Percentiles rank a stretch among this genome's conserved stretches.
phyloP scores from a whole-genome alignment of 2,797 vertebrate species.

The Etheostoma perlongum region DNA sequence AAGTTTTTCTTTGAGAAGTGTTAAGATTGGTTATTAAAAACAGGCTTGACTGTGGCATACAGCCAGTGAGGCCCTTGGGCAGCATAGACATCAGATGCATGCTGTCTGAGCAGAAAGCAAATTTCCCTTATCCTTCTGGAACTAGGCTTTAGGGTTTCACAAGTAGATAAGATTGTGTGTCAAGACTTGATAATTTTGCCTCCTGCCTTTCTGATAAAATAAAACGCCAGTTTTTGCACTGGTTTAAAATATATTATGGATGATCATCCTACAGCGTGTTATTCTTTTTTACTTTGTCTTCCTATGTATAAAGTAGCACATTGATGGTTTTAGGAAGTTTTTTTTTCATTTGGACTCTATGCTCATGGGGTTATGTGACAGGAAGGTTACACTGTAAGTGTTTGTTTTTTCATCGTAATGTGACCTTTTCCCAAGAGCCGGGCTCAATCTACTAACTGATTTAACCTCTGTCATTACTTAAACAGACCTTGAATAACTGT shows the following conservation, averaged over 20 bases:
- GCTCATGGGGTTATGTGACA: constrained; percentile 55
- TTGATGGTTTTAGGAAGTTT: constrained; percentile 16
- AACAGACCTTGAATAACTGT: constrained; percentile 17
- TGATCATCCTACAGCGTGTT: not conserved
- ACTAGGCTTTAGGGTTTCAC: constrained; percentile 73
- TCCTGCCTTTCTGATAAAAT: constrained; percentile 48
- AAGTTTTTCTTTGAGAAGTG: constrained; percentile 66
- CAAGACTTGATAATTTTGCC: constrained; percentile 54
- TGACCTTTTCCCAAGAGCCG: constrained; percentile 63
- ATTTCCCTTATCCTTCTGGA: constrained; percentile 71
- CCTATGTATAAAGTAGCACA: constrained; percentile 27
- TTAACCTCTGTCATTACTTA: constrained; percentile 52
- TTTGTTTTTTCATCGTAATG: constrained; percentile 51
- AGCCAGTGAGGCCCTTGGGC: constrained; percentile 47
- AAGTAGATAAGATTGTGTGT: constrained; percentile 68
- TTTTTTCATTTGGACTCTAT: constrained; percentile 32
- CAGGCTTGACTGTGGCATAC: constrained; percentile 67
- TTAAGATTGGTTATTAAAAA: constrained; percentile 76
- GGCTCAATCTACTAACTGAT: constrained; percentile 46
- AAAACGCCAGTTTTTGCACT: constrained; percentile 53
- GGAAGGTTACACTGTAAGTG: constrained; percentile 42
- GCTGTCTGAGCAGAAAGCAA: constrained; percentile 64
- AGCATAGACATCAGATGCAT: constrained; percentile 36
- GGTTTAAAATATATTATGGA: constrained; percentile 41
- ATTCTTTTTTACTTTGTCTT: constrained; percentile 9